Evolutionary conservation across 2,113 vertebrate species (phyloP), one percentile per base, ranked within the genome.

Genomic region (Cinclus cinclus): DNA sequence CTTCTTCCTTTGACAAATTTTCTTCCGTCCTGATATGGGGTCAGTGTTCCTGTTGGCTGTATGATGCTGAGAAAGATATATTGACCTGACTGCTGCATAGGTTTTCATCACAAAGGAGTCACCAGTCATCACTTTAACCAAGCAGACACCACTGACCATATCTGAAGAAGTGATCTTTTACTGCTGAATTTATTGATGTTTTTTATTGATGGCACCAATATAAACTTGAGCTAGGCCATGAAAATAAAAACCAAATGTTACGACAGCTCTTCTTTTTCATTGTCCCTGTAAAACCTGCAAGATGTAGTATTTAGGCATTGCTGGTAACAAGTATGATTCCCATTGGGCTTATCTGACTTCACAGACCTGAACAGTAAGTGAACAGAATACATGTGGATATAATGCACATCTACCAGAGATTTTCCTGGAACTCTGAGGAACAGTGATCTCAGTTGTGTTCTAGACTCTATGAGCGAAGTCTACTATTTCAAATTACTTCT

Each of bases 201-300:
- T 85, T 81, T 89, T 85, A 65, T 33, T 65, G 56, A 94, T 68
- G 62, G 6, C 30, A 87, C 24, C 69, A 76, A 60, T 42, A 82
- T 10, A 84, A 91, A 89, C 9, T n/a, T 73, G 23, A 92, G 37
- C 49, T 71, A 60, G 31, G 12, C 35, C 37, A 67, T 63, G 44
- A 91, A 92, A 90, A 91, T 81, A 90, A 91, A 82, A 90, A 53
- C 31, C 30, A 87, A 87, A 81, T 20, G n/a, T 74, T 89, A 92
- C 4, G 0, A 52, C 30, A 44, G 30, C 35, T 64, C 64, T 69
- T 86, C 31, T 37, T 65, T 84, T 86, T 63, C 22, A 68, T 7
- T 68, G 47, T 21, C 64, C 53, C 52, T 47, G 11, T 63, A 77
- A 96, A 83, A 58, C 13, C 24, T 75, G 22, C 31, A 33, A 78